A percentile compares a stretch with the other conserved stretches of the same genome.
These are phyloP conservation scores for Ctenoplectra terminalis DNA, from an alignment of 1,140 invertebrate genomes.

Conservation along the genomic window DNA sequence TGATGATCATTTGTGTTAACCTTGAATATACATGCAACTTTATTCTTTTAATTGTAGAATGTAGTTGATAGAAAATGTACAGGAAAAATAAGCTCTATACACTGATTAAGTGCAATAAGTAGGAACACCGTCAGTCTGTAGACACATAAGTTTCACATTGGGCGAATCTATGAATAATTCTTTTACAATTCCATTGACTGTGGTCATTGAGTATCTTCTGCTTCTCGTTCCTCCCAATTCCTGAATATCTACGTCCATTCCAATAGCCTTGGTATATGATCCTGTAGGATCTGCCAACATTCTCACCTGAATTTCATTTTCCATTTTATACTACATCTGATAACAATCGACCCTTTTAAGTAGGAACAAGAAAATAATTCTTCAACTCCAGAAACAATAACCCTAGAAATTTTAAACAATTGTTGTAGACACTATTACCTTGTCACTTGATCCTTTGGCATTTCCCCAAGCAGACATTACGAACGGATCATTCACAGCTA, in stretches of 20 bases:
- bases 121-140: conserved; percentile 17
- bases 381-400: background rate
- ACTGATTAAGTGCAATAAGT: conserved; percentile 28
- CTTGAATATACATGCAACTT: background rate
- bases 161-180: conserved; percentile 51
- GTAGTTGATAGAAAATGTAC: background rate
- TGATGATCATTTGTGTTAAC: background rate
- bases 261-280: conserved; percentile 83
- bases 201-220: conserved; percentile 84
- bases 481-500: conserved; percentile 86
- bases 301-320: conserved; percentile 74
- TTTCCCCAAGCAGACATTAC: conserved; percentile 85
- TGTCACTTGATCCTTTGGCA: conserved; percentile 76
- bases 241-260: conserved; percentile 82
- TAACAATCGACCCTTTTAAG: background rate
- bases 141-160: conserved; percentile 33
- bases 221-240: conserved; percentile 82
- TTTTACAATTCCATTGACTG: conserved; percentile 81
- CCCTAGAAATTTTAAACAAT: background rate
- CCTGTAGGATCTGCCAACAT: conserved; percentile 85
- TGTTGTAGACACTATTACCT: conserved; percentile 51
- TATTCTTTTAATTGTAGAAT: background rate
- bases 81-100: too few relatives aligned
- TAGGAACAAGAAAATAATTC: background rate
- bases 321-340: background rate